Evolutionary conservation across 2,888 invertebrate species (phyloP).

Genomic region (Venusia cambrica): DNA sequence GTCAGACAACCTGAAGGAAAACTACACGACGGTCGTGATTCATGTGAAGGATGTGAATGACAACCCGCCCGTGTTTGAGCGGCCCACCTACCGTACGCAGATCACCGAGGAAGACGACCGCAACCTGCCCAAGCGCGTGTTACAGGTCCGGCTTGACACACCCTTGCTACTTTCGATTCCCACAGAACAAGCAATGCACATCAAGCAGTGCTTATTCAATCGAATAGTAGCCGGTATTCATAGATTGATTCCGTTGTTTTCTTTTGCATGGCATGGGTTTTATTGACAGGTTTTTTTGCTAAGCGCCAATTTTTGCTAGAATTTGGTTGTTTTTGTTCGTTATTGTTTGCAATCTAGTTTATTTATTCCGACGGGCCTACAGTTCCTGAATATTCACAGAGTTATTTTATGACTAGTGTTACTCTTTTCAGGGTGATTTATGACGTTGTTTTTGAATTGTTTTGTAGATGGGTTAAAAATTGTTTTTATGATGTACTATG

Average conservation of each 20-base stretch:
- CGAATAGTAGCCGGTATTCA: conserved; percentile 44
- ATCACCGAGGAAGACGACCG: conserved; percentile 98
- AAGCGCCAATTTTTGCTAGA: conserved; percentile 55
- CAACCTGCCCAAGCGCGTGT: conserved; percentile 94
- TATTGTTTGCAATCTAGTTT: conserved; percentile 51
- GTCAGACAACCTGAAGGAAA: conserved; percentile 97
- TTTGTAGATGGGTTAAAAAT: no score
- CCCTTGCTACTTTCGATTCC: conserved; percentile 69
- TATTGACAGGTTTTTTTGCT: conserved; percentile 46
- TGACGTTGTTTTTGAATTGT: conserved; percentile 10
- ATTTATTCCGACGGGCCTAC: conserved; percentile 44
- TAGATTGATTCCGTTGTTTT: conserved; percentile 41
- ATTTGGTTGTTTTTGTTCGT: conserved; percentile 50
- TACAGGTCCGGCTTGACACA: conserved; percentile 87
- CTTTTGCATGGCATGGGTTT: conserved; percentile 74
- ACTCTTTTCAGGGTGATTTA: conserved; percentile 10
- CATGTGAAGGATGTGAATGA: conserved; percentile 99
- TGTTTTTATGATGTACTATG: no score
- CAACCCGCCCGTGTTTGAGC: conserved; percentile 97
- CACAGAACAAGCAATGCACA: conserved; percentile 38
- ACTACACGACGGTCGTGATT: conserved; percentile 97
- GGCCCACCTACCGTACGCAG: conserved; percentile 96
- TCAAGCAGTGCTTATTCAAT: conserved; percentile 45
- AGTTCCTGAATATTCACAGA: conserved; percentile 38
- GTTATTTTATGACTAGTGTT: conserved; percentile 28